phyloP scores from a whole-genome alignment of 2,113 vertebrate species.

The Puntigrus tetrazona region DNA sequence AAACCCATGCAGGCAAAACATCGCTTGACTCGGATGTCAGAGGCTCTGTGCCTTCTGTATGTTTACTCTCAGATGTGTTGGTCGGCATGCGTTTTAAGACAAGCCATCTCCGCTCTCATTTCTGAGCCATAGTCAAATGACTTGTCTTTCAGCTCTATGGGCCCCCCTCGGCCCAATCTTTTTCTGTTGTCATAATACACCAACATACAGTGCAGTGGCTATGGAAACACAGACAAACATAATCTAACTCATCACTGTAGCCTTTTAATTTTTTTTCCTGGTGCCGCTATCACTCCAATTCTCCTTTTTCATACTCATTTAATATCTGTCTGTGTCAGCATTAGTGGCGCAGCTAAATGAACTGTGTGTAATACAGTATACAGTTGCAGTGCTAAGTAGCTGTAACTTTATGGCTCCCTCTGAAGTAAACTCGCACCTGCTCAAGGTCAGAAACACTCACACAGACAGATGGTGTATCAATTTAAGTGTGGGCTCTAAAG shows the following conservation, averaged over 20 bases:
- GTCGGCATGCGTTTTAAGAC: constrained; percentile 69
- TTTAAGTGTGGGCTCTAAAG: not conserved
- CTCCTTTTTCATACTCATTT: not conserved
- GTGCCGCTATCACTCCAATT: constrained; percentile 27
- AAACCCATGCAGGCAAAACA: not conserved
- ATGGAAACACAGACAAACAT: constrained; percentile 76
- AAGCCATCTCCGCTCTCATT: constrained; percentile 63
- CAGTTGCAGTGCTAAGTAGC: constrained; percentile 34
- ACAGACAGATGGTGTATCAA: constrained; percentile 9
- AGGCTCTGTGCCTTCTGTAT: constrained; percentile 61
- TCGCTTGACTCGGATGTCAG: not conserved
- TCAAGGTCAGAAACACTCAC: constrained; percentile 26
- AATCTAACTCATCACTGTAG: constrained; percentile 69
- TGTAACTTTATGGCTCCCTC: constrained; percentile 31
- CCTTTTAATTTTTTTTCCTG: constrained; percentile 52
- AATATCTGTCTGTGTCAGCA: not conserved
- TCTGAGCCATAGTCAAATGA: constrained; percentile 65
- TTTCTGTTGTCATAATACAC: constrained; percentile 74
- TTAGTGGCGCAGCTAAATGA: constrained; percentile 6
- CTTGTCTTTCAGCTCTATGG: constrained; percentile 72
- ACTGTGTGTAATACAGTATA: constrained; percentile 11
- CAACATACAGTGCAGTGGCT: constrained; percentile 59
- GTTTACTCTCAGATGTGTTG: constrained; percentile 60
- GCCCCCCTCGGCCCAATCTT: constrained; percentile 63
- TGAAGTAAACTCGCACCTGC: constrained; percentile 48